phyloP scores from a whole-genome alignment of 2,797 vertebrate genomes.

The Anomalospiza imberbis region DNA sequence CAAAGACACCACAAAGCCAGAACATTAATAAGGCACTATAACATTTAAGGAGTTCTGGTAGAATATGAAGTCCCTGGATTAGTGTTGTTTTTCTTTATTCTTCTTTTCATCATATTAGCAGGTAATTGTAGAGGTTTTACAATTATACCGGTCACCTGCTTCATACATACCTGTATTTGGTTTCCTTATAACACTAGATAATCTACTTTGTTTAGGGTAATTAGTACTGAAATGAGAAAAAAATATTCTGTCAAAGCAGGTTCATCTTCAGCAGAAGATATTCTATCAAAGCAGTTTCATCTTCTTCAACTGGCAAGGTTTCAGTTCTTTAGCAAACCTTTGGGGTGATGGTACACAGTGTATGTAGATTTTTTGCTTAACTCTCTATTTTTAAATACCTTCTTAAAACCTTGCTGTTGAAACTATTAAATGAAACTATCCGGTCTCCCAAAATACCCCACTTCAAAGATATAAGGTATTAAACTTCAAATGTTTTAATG shows the following conservation, averaged over 20 bases:
- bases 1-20: constrained; percentile 23
- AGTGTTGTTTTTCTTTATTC: background rate
- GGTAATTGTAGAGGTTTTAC: background rate
- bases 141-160: background rate
- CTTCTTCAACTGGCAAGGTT: background rate
- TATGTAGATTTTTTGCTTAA: background rate
- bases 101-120: background rate
- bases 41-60: background rate
- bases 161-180: background rate
- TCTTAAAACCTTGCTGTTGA: background rate
- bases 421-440: background rate
- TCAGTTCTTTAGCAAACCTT: background rate
- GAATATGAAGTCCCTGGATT: background rate
- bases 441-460: background rate
- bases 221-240: background rate
- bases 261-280: background rate
- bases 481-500: background rate
- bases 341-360: background rate
- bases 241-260: background rate
- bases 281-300: background rate
- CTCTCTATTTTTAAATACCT: background rate
- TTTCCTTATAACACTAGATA: background rate
- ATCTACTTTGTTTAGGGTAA: background rate
- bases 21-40: constrained; percentile 34
- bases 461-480: background rate